phyloP scores from a whole-genome alignment of 2,797 vertebrate species.

The Anabas testudineus region DNA sequence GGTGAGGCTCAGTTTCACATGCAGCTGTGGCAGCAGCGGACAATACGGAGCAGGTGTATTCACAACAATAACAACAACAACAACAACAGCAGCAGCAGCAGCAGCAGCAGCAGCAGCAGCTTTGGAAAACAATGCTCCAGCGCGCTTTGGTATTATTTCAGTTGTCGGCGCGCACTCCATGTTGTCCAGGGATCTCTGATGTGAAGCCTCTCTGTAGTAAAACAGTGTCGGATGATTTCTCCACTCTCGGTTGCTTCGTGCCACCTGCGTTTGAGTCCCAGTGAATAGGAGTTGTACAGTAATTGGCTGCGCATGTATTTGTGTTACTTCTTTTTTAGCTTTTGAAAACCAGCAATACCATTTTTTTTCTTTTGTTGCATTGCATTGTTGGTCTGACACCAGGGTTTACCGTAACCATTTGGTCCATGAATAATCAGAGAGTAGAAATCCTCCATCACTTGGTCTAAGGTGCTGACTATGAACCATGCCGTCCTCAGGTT shows the following conservation, averaged over 20 bases:
- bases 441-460: neutral
- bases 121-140: constrained; percentile 19
- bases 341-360: neutral
- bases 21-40: constrained; percentile 9
- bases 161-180: constrained; percentile 4
- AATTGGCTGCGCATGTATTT: constrained; percentile 25
- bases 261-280: constrained; percentile 26
- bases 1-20: constrained; percentile 38
- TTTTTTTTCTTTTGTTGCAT: neutral
- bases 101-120: too few relatives aligned
- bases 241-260: constrained; percentile 53
- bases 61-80: constrained; percentile 23
- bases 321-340: neutral
- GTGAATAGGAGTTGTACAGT: constrained; percentile 30
- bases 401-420: neutral
- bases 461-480: neutral
- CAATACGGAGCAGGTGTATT: constrained; percentile 56
- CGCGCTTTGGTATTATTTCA: too few relatives aligned
- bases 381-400: neutral
- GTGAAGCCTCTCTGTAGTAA: constrained; percentile 22
- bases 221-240: constrained; percentile 36
- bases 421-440: neutral
- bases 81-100: too few relatives aligned
- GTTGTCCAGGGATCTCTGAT: neutral
- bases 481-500: neutral